These are phyloP conservation scores for Ophonus ardosiacus DNA, from an alignment of 2,888 invertebrate genomes.

Conservation along the genomic window DNA sequence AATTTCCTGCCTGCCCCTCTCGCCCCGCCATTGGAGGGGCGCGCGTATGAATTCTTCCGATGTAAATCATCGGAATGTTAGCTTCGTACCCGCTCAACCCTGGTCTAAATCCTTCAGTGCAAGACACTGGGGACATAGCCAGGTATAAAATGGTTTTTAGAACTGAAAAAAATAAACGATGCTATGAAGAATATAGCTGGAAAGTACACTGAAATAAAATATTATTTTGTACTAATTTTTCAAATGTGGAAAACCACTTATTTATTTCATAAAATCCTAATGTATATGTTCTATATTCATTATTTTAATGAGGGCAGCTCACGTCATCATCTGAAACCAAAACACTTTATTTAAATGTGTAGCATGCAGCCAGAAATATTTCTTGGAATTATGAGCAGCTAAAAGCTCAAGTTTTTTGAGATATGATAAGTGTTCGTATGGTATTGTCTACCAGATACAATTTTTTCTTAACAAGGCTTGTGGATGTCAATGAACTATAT, in stretches of 20 bases:
- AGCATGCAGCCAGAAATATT: background rate
- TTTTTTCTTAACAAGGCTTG: background rate
- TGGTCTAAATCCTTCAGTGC: background rate
- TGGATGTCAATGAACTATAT: background rate
- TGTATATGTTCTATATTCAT: no score
- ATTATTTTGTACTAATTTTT: no score
- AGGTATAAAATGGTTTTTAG: background rate
- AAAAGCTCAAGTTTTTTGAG: background rate
- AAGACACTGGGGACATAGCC: background rate
- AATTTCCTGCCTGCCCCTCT: background rate
- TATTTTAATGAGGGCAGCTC: no score
- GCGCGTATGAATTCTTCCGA: slow-evolving; percentile 42
- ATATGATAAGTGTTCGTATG: background rate
- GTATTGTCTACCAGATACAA: background rate
- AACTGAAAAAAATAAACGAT: background rate
- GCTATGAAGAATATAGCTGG: no score
- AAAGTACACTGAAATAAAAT: no score
- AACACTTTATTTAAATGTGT: background rate
- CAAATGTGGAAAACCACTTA: no score
- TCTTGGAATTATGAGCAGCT: background rate
- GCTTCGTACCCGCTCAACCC: slow-evolving; percentile 15
- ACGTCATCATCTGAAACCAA: no score
- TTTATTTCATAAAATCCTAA: no score
- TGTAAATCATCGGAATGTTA: slow-evolving; percentile 44
- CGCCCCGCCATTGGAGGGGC: background rate